These are phyloP conservation scores for Sarcophaga carnaria DNA, from an alignment of 2,888 invertebrate species.

Conservation along the genomic window DNA sequence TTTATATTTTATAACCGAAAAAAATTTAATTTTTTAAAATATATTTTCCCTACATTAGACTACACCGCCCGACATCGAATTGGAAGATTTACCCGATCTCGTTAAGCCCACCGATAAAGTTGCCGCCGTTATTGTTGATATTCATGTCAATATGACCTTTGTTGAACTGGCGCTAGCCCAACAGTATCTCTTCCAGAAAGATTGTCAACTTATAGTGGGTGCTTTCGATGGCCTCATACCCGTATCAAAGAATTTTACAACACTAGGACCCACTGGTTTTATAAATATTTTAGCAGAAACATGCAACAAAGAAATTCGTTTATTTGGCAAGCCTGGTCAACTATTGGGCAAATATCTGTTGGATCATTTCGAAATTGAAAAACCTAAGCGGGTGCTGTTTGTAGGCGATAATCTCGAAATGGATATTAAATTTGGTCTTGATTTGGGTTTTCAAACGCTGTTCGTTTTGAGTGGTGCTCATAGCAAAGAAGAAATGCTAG, in stretches of 20 bases:
- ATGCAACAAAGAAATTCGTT: constrained; percentile 76
- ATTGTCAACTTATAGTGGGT: constrained; percentile 80
- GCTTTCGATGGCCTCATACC: constrained; percentile 71
- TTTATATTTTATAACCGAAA: background rate
- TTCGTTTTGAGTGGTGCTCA: constrained; percentile 84
- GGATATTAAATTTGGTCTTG: constrained; percentile 88
- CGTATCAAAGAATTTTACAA: constrained; percentile 69
- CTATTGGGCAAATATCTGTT: constrained; percentile 76
- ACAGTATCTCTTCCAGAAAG: constrained; percentile 78
- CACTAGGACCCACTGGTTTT: constrained; percentile 69
- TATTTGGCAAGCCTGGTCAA: constrained; percentile 81
- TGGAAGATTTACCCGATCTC: constrained; percentile 38
- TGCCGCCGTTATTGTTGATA: constrained; percentile 81
- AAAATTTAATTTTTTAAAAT: background rate
- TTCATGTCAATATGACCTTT: constrained; percentile 79
- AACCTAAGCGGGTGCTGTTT: constrained; percentile 87
- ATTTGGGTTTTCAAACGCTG: constrained; percentile 87
- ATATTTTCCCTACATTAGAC: constrained; percentile 53
- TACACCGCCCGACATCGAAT: constrained; percentile 60
- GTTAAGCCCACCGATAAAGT: constrained; percentile 70
- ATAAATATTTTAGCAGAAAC: constrained; percentile 70
- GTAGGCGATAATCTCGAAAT: constrained; percentile 92
- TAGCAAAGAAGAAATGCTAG: constrained; percentile 70
- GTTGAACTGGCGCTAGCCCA: constrained; percentile 79
- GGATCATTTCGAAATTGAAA: constrained; percentile 80